phyloP scores from a whole-genome alignment of 1,140 invertebrate genomes.

The Globodera ellingtonae region DNA sequence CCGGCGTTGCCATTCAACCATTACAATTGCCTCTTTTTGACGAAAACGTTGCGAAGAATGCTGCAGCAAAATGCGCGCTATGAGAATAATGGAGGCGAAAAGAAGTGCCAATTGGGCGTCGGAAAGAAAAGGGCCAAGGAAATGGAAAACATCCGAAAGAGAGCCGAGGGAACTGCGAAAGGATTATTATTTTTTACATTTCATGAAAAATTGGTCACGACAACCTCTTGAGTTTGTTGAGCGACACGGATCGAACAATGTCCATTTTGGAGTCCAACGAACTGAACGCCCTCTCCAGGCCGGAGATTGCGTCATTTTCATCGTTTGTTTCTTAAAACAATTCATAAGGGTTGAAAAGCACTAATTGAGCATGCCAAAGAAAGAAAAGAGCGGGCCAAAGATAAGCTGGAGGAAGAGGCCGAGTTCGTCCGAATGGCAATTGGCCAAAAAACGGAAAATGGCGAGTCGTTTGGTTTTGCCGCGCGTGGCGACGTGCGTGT shows the following conservation, averaged over 20 bases:
- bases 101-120: constrained; percentile 24
- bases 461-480: constrained; percentile 24
- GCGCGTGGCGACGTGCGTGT: constrained; percentile 24
- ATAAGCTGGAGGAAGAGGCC: constrained; percentile 22
- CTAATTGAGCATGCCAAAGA: constrained; percentile 6
- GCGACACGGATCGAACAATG: not conserved
- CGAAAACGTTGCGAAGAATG: not conserved
- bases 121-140: constrained; percentile 21
- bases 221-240: constrained; percentile 28
- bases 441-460: constrained; percentile 33
- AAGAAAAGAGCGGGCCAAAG: constrained; percentile 14
- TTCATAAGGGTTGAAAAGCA: not conserved
- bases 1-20: no score
- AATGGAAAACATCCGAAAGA: constrained; percentile 19
- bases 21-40: not conserved
- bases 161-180: constrained; percentile 1
- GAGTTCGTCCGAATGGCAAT: constrained; percentile 23
- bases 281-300: constrained; percentile 7
- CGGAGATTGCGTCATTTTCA: not conserved
- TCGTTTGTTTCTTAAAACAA: constrained; percentile 4
- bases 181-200: no score
- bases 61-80: not conserved
- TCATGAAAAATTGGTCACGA: not conserved
- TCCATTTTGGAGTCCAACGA: not conserved
- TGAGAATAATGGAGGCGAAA: not conserved